Base-by-base conservation (phyloP, 2,113 vertebrate genomes). In the Prietella phreatophila region DNA sequence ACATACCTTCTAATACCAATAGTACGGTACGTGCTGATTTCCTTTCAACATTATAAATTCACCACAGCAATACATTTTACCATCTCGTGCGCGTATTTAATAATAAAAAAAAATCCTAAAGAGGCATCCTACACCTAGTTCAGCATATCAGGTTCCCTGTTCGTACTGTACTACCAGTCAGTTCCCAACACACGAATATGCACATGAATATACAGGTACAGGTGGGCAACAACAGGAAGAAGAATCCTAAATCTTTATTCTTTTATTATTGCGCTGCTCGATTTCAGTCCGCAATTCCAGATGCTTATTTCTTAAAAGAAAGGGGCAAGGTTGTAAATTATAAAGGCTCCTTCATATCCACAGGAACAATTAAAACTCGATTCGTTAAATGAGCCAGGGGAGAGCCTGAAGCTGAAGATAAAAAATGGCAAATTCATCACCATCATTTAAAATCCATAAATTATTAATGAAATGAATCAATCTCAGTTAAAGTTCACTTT, bases 401-500 rank as follows among this genome's bases (percentile, higher is more conserved):
- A 73, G 67, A n/a, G 55, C 65, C 65, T 61, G 80, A 55, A 81
- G 67, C 80, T 42, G 36, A 15, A 83, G 86, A 84, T 84, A 58
- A 87, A 58, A 82, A 83, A 83, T 56, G 55, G 55, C 67, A 75
- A 83, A 87, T 87, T 87, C 67, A 87, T 87, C 63, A 87, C 63
- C 25, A 42, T 65, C 27, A 58, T 83, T 69, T 75, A 71, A 87
- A 87, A 87, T 47, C 27, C 67, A 69, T 87, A 56, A 69, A 87
- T 87, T 83, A 83, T 75, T 87, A 56, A 83, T 87, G 67, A 87
- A 81, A 82, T 58, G 85, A 82, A 86, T 86, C 63, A 71, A 82
- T 87, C 86, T 87, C 67, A 47, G 56, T 87, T 75, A 83, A 73
- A 87, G 86, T 61, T 82, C 39, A 61, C 61, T 75, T 87, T 69